Evolutionary conservation across 2,888 invertebrate genomes (phyloP), one percentile per base, ranked within the genome.

Genomic region (Phalera bucephala): DNA sequence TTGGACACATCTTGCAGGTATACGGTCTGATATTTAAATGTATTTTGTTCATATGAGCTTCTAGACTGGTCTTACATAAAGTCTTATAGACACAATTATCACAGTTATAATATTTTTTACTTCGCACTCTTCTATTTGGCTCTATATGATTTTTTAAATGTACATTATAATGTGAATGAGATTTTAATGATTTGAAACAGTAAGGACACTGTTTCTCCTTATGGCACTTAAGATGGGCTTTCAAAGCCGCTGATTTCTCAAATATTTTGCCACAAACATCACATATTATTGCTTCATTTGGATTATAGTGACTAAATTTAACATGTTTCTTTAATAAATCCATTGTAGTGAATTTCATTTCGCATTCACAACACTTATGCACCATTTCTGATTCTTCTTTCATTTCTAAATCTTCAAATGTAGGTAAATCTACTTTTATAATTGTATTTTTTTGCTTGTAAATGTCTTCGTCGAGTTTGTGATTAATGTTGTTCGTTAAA

Each of bases 11-110:
- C 2, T 63, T 29, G 33, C 83, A 83, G 0, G 53, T 35, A 33
- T 63, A 69, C 0, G 81, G 80, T 25, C 72, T 52, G 2, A 59
- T 44, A 14, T 62, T 40, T 15, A 80, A 56, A 52, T 83, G 82
- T 0, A 45, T 40, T 48, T 75, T 81, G 31, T 82, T 80, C 0
- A 64, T 65, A 40, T 83, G 83, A 0, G 74, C 78, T 35, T 78
- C 64, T 5, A 82, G 43, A 6, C 69, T 69, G 3, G 44, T 44
- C 40, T 75, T 80, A 44, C 68, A 72, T 0, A 64, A 10, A 12
- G 68, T 73, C 33, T 38, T 54, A 29, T 77, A 82, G 1, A 50
- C 33, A 49, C 82, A 83, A 2, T 48, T 15, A 22, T 49, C 47
- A 34, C 82, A 82, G 8, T 34, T 41, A 19, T 71, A 58, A 20